Evolutionary conservation across 2,113 vertebrate genomes (phyloP).

Genomic region (Noctilio leporinus): DNA sequence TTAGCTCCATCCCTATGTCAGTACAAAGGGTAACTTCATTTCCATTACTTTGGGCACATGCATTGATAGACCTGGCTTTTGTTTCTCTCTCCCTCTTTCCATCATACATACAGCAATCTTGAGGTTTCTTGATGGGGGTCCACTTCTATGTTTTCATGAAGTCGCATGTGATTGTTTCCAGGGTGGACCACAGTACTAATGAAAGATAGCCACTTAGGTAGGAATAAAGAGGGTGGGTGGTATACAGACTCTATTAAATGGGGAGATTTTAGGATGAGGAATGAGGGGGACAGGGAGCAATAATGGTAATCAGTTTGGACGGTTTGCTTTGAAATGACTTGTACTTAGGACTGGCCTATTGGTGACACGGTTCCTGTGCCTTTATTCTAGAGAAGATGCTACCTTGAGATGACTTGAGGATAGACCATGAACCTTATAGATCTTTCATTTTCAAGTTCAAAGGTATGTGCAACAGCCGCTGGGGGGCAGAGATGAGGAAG

Average conservation of each 20-base stretch:
- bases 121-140: neutral
- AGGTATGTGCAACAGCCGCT: neutral
- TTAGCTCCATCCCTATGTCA: neutral
- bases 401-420: neutral
- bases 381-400: neutral
- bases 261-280: neutral
- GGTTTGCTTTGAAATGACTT: neutral
- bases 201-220: neutral
- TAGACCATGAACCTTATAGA: neutral
- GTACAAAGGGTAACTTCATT: neutral
- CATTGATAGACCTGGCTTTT: neutral
- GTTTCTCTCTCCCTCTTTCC: neutral
- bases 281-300: neutral
- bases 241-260: neutral
- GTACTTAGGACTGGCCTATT: neutral
- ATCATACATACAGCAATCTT: neutral
- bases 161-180: neutral
- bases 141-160: neutral
- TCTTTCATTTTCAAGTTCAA: neutral
- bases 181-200: neutral
- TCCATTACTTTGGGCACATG: neutral
- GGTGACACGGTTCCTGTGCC: neutral
- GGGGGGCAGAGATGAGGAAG: neutral
- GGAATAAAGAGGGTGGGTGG: neutral
- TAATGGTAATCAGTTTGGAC: neutral